Evolutionary conservation across 2,113 vertebrate genomes (phyloP).

Genomic region (Eptatretus burgeri): DNA sequence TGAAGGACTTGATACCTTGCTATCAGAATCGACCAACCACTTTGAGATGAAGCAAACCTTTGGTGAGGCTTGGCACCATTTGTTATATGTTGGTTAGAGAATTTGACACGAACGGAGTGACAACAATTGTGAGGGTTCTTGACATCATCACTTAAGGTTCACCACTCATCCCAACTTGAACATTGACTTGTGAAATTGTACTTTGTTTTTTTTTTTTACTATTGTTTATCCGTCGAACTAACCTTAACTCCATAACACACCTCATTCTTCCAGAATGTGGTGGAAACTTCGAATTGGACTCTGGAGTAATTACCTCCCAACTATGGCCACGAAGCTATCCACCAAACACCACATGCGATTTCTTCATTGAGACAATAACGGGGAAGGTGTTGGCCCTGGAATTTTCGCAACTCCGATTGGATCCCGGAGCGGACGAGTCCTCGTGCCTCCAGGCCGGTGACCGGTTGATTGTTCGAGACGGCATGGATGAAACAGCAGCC

Average conservation of each 20-base stretch:
- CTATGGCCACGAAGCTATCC: slow-evolving; percentile 2
- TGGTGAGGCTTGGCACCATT: not conserved
- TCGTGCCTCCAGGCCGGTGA: no score
- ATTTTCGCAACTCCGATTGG: not conserved
- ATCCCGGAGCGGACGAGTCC: not conserved
- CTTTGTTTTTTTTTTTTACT: no score
- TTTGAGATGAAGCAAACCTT: not conserved
- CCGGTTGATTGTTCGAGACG: no score
- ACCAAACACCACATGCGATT: not conserved
- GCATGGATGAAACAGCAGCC: no score
- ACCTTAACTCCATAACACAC: no score
- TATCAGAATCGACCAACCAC: not conserved
- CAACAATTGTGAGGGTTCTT: no score
- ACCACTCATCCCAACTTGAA: no score
- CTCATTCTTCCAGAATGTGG: not conserved
- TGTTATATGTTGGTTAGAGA: not conserved
- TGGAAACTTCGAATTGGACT: not conserved
- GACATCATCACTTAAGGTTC: no score
- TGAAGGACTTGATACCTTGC: not conserved
- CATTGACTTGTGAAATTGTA: no score
- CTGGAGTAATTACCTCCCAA: not conserved
- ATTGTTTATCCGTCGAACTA: no score
- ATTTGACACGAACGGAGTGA: no score
- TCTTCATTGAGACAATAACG: not conserved
- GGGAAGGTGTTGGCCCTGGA: not conserved